Conservation (phyloP, 2,113 vertebrate species). For the Chauna torquata region DNA sequence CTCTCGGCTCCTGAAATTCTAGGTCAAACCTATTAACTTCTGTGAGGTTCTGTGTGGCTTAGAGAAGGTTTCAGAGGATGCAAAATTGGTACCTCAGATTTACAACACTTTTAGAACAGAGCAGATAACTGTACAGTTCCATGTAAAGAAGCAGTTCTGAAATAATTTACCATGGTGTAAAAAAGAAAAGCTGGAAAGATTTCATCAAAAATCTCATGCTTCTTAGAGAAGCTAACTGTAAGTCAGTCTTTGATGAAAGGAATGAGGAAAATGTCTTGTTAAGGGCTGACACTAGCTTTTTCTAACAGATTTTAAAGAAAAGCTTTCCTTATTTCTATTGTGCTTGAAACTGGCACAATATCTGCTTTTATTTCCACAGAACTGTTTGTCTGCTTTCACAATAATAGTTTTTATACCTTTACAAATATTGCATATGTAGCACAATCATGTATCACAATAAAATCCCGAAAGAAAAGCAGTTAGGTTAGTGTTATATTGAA, state of each 20-base stretch:
- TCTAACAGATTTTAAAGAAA: conserved; percentile 7
- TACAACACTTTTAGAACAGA: background rate
- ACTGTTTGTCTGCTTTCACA: conserved; percentile 31
- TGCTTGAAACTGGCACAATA: conserved; percentile 18
- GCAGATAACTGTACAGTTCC: background rate
- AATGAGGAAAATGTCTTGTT: conserved; percentile 15
- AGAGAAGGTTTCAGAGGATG: conserved; percentile 5
- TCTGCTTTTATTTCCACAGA: background rate
- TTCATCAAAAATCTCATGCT: background rate
- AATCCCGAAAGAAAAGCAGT: conserved; percentile 13
- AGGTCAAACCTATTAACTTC: conserved; percentile 56
- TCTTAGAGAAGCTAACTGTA: conserved; percentile 2
- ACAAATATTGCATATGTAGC: background rate
- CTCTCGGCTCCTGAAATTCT: conserved; percentile 33
- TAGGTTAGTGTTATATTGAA: background rate
- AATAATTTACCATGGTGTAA: background rate
- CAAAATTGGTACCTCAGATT: conserved; percentile 2
- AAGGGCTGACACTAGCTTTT: conserved; percentile 4
- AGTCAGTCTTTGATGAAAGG: background rate
- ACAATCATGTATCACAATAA: conserved; percentile 35
- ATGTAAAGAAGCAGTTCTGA: background rate
- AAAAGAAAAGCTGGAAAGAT: conserved; percentile 12
- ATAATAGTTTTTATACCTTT: conserved; percentile 27
- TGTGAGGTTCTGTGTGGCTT: background rate
- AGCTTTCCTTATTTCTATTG: conserved; percentile 14